These are phyloP conservation scores for Acleris cristana DNA, from an alignment of 2,888 invertebrate species.

Conservation along the genomic window DNA sequence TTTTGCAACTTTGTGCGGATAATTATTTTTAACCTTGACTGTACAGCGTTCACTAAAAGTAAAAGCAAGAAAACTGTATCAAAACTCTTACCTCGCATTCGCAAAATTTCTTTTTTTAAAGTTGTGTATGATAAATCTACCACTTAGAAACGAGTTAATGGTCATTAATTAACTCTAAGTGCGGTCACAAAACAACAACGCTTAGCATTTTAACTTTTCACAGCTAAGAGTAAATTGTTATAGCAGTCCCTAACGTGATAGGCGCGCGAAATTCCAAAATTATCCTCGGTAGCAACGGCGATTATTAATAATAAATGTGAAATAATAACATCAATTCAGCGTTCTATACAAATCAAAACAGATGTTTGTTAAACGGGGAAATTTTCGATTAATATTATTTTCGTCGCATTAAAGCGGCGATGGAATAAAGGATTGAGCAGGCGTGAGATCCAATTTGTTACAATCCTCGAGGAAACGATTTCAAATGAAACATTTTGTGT, in stretches of 20 bases:
- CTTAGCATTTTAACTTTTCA: slow-evolving; percentile 16
- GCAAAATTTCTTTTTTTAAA: too few species aligned
- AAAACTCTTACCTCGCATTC: too few species aligned
- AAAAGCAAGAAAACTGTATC: too few species aligned
- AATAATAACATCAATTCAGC: slow-evolving; percentile 40
- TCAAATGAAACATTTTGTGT: slow-evolving; percentile 76
- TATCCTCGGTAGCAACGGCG: slow-evolving; percentile 26
- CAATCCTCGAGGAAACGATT: slow-evolving; percentile 74
- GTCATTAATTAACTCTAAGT: slow-evolving; percentile 1
- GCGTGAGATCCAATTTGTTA: slow-evolving; percentile 79
- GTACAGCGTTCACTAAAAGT: too few species aligned
- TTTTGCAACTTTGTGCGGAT: too few species aligned
- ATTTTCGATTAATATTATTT: slow-evolving; percentile 77
- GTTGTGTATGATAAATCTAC: too few species aligned
- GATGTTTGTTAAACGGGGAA: slow-evolving; percentile 60
- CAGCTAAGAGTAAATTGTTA: slow-evolving; percentile 22
- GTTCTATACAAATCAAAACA: slow-evolving; percentile 61
- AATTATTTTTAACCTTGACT: too few species aligned
- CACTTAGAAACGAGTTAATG: too few species aligned
- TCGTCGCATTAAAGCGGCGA: slow-evolving; percentile 67
- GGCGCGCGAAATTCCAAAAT: slow-evolving; percentile 26
- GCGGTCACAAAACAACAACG: not conserved
- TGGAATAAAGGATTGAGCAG: slow-evolving; percentile 77
- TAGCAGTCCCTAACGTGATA: slow-evolving; percentile 16
- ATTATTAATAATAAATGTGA: slow-evolving; percentile 31